These are phyloP conservation scores for Xenopus laevis DNA, from an alignment of 2,113 vertebrate genomes.

Conservation along the genomic window DNA sequence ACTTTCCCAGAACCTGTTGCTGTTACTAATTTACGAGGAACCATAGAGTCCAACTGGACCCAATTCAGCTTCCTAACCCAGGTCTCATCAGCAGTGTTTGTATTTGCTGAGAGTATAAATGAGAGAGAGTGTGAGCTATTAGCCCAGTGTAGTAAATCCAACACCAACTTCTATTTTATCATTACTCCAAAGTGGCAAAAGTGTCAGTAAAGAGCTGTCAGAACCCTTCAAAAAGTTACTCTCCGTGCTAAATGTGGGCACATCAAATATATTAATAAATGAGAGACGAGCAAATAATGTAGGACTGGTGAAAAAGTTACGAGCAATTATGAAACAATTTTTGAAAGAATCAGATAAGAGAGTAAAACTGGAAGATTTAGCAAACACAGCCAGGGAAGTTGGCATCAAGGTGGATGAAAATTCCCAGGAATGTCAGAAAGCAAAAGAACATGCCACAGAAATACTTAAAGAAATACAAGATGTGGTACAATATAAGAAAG, in stretches of 20 bases:
- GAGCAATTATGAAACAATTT: conserved; percentile 40
- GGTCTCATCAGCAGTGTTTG: conserved; percentile 54
- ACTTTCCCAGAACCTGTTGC: conserved; percentile 55
- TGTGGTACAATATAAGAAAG: conserved; percentile 35
- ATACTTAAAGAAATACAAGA: conserved; percentile 31
- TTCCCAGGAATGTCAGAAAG: conserved; percentile 46
- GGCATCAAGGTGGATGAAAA: conserved; percentile 50
- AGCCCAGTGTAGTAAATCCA: conserved; percentile 10
- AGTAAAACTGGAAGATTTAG: conserved; percentile 57
- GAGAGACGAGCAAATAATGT: conserved; percentile 38
- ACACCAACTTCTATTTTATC: conserved; percentile 55
- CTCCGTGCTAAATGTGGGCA: conserved; percentile 48
- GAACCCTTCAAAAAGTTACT: conserved; percentile 49
- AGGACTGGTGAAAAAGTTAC: conserved; percentile 38
- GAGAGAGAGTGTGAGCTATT: conserved; percentile 54
- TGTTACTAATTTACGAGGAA: conserved; percentile 56
- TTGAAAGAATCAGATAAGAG: conserved; percentile 35
- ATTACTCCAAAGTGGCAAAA: conserved; percentile 53
- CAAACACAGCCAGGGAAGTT: conserved; percentile 31
- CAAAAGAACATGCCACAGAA: not conserved
- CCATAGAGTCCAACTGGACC: conserved; percentile 55
- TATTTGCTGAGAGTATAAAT: conserved; percentile 57
- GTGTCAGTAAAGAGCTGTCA: conserved; percentile 50
- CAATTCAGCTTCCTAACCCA: conserved; percentile 57
- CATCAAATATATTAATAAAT: conserved; percentile 52